Base-by-base conservation (phyloP, 1,140 invertebrate species). In the Temnothorax longispinosus region DNA sequence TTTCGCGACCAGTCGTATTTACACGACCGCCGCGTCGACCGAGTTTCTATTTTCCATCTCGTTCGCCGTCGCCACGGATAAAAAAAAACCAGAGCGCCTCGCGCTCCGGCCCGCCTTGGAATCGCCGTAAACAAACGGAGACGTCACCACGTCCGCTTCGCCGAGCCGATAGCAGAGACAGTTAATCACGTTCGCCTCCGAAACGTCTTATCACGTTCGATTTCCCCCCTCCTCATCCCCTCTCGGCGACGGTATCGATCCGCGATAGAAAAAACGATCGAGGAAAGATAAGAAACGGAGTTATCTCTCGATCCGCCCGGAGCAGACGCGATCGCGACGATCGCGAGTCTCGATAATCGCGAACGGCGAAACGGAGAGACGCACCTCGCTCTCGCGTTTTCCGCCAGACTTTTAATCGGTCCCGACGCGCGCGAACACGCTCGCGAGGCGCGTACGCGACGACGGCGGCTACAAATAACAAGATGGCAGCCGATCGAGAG, bases 401-500 rank as follows among this genome's bases (percentile, higher is more conserved):
- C 44, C 44, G 10, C 44, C 15, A 2, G 38, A 58, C 21, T 18
- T 27, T 47, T 13, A 8, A 18, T 11, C n/a, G n/a, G 35, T 75
- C 56, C 13, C 1, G 38, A 62, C 18, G n/a, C 44, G 44, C 38
- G 52, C 32, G 69, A 58, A 58, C 78, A 58, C 38, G 18, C 38
- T 82, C 67, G 80, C 77, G 62, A 15, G 65, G 62, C 54, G 50
- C 47, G n/a, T 27, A 69, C 85, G 62, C 76, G 85, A 86, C 62
- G 76, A 81, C 62, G 76, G 67, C 13, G 76, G 67, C 13, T 41
- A 50, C 76, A 81, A 86, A 71, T 71, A 77, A 65, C 54, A 67
- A 65, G 67, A 89, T 87, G 85, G 62, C 77, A 76, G 60, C 82
- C 56, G 75, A 89, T 44, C 52, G 65, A 76, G 62, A 41, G 77